Evolutionary conservation across 2,797 vertebrate genomes (phyloP).

Genomic region (Basileuterus tristriatus): DNA sequence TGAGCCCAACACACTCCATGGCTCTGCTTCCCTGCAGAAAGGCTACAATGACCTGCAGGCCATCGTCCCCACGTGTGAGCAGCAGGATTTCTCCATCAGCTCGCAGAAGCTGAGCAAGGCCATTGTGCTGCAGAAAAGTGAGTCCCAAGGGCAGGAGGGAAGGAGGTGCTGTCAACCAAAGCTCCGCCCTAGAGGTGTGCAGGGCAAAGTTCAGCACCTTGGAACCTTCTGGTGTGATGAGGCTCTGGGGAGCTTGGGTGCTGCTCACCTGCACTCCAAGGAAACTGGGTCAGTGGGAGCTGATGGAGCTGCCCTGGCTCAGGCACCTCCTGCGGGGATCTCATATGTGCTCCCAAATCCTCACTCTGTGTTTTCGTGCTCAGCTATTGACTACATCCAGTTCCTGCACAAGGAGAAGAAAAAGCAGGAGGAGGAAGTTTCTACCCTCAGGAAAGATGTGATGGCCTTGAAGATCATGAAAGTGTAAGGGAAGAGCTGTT

Average conservation of each 20-base stretch:
- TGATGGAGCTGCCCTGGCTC: not conserved
- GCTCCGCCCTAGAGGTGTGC: fast-evolving
- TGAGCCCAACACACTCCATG: not conserved
- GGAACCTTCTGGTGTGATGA: not conserved
- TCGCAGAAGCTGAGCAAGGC: slow-evolving; percentile 97
- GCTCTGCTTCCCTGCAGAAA: slow-evolving; percentile 81
- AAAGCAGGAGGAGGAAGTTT: slow-evolving; percentile 97
- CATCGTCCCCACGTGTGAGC: slow-evolving; percentile 96
- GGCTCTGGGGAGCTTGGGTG: not conserved
- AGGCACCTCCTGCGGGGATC: not conserved
- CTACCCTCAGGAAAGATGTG: slow-evolving; percentile 92
- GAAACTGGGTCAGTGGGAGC: not conserved
- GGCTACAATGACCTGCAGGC: slow-evolving; percentile 95
- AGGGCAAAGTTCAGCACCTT: not conserved
- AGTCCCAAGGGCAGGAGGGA: slow-evolving; percentile 29
- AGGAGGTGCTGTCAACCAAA: not conserved
- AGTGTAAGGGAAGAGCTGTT: slow-evolving; percentile 80
- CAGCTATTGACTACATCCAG: slow-evolving; percentile 98
- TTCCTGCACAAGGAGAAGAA: slow-evolving; percentile 99
- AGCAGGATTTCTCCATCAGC: slow-evolving; percentile 91
- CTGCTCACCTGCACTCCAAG: not conserved
- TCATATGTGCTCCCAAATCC: not conserved
- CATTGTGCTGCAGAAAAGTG: slow-evolving; percentile 95
- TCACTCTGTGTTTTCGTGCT: not conserved
- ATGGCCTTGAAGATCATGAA: slow-evolving; percentile 99